Percentiles rank a stretch among this genome's conserved stretches.
phyloP scores from a whole-genome alignment of 2,797 vertebrate genomes.

The Poecilia wingei region DNA sequence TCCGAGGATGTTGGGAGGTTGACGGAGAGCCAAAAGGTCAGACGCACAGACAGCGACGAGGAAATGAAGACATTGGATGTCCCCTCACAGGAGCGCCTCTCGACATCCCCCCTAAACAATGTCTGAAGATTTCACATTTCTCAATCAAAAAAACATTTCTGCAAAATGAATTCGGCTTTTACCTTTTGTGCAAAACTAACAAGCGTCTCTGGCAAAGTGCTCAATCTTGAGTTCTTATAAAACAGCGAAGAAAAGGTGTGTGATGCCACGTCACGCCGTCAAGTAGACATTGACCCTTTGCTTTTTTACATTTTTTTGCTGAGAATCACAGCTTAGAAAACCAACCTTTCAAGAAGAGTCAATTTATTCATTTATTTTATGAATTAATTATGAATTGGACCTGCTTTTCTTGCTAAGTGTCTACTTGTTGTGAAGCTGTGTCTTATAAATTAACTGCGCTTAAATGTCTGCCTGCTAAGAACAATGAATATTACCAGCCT shows the following conservation, averaged over 20 bases:
- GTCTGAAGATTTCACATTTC: constrained; percentile 60
- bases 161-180: constrained; percentile 67
- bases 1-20: constrained; percentile 15
- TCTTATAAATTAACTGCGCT: background rate
- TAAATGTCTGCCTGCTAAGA: background rate
- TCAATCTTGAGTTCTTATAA: background rate
- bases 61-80: constrained; percentile 65
- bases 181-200: constrained; percentile 51
- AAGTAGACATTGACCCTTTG: background rate
- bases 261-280: background rate
- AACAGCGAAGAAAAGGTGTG: background rate
- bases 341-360: background rate
- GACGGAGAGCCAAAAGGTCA: constrained; percentile 49
- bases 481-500: background rate
- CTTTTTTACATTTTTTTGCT: background rate
- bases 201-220: constrained; percentile 44
- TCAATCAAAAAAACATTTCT: constrained; percentile 50
- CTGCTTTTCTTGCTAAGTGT: background rate
- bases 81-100: constrained; percentile 66
- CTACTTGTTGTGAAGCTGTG: background rate
- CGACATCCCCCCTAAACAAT: constrained; percentile 46
- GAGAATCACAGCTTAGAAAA: background rate
- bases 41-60: constrained; percentile 47
- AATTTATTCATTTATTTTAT: background rate
- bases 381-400: background rate